Base-by-base conservation (phyloP, 2,113 vertebrate genomes). In the Podiceps cristatus region DNA sequence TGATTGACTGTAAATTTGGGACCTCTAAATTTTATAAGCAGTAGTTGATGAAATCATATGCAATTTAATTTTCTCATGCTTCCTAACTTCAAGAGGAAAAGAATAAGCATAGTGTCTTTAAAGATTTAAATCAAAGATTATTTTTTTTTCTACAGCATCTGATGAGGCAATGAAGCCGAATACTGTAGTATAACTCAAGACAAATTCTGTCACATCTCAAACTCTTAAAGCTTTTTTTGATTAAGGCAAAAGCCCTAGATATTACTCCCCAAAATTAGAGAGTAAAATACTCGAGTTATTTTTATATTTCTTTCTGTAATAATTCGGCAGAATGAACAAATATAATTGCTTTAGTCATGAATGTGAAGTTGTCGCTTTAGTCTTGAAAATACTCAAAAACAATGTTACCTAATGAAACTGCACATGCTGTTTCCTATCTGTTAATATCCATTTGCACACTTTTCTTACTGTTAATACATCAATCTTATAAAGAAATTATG, bases 381-480 rank as follows among this genome's bases (percentile, higher is more conserved):
- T 73, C 35, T 84, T 42, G 55, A 58, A 81, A 75, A 81, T 25
- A 13, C 33, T 86, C 16, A 33, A 40, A 64, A 42, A 1, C 15
- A 13, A 3, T 28, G 18, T 33, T 77, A n/a, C 45, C 3, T 35
- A 9, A 62, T 24, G 63, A 77, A 73, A 50, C 47, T 47, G 68
- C 15, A 12, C 4, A 2, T 58, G 3, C 47, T 37, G 10, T 56
- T 86, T 87, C 33, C 31, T 92, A 0, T 44, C 31, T 24, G 49
- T 0, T 42, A n/a, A 29, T 42, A 60, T 1, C 59, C 11, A 14
- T 58, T 45, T 55, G 23, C 35, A 14, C 5, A 1, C 9, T 15
- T 77, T 31, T 13, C 35, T 79, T 64, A 47, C 5, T 56, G 10
- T 72, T 53, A 42, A 73, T 28, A 56, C 44, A n/a, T 88, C 13